Conservation (phyloP, 2,888 invertebrate genomes). For the Shargacucullia verbasci region DNA sequence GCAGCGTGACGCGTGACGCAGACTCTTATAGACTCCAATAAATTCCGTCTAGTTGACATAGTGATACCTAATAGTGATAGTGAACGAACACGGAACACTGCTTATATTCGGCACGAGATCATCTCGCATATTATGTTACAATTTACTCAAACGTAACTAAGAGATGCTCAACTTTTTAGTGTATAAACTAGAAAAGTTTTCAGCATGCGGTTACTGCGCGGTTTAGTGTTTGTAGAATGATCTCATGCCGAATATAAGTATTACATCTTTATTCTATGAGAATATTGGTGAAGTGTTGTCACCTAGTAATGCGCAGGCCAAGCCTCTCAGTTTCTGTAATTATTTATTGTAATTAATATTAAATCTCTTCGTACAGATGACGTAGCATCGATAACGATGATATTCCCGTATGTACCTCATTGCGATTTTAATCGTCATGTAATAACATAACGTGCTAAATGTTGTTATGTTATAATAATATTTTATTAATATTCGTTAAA, state of each 20-base stretch:
- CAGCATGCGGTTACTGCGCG: not conserved
- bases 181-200: not conserved
- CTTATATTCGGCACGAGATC: not conserved
- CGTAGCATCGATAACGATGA: constrained; percentile 2
- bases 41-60: constrained; percentile 3
- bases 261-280: constrained; percentile 10
- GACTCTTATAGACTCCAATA: not conserved
- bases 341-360: constrained; percentile 34
- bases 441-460: constrained; percentile 12
- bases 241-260: constrained; percentile 1
- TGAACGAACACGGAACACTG: not conserved
- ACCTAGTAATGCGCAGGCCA: constrained; percentile 6
- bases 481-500: constrained; percentile 10
- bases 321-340: constrained; percentile 11
- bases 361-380: constrained; percentile 3
- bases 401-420: constrained; percentile 20
- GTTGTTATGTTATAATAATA: too few relatives aligned
- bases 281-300: constrained; percentile 1
- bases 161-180: too few relatives aligned
- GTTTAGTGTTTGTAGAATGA: not conserved
- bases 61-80: constrained; percentile 3
- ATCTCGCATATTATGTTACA: not conserved
- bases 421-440: constrained; percentile 8
- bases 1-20: not conserved
- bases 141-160: not conserved